Evolutionary conservation across 2,797 vertebrate species (phyloP).

Genomic region (Myotis myotis): DNA sequence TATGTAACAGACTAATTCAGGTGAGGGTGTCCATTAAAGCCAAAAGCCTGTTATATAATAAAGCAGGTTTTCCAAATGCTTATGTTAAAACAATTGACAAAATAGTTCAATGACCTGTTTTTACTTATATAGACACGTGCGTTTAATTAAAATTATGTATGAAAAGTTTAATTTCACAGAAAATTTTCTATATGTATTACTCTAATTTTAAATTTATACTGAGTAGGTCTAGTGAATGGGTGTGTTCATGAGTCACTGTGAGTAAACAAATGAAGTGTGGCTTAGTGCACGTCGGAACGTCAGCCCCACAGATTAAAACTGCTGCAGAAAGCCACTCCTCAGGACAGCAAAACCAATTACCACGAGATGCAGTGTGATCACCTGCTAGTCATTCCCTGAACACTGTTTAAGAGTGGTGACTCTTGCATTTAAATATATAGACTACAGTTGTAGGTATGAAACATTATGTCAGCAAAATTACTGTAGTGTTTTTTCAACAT

Average conservation of each 20-base stretch:
- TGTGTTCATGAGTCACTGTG: neutral
- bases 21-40: neutral
- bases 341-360: neutral
- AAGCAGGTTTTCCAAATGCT: neutral
- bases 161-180: neutral
- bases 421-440: neutral
- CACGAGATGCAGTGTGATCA: neutral
- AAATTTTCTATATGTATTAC: neutral
- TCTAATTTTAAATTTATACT: neutral
- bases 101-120: neutral
- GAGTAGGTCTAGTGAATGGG: neutral
- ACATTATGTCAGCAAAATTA: neutral
- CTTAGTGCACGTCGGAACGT: no score
- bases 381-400: neutral
- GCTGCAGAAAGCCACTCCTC: neutral
- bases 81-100: neutral
- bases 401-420: neutral
- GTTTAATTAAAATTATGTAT: neutral
- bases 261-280: no score
- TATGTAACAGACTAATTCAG: neutral
- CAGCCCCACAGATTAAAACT: neutral
- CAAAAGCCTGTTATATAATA: neutral
- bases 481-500: neutral
- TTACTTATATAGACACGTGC: neutral
- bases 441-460: neutral